Evolutionary conservation across 2,888 invertebrate species (phyloP), one percentile per base, ranked within the genome.

Genomic region (Perdita meconis): DNA sequence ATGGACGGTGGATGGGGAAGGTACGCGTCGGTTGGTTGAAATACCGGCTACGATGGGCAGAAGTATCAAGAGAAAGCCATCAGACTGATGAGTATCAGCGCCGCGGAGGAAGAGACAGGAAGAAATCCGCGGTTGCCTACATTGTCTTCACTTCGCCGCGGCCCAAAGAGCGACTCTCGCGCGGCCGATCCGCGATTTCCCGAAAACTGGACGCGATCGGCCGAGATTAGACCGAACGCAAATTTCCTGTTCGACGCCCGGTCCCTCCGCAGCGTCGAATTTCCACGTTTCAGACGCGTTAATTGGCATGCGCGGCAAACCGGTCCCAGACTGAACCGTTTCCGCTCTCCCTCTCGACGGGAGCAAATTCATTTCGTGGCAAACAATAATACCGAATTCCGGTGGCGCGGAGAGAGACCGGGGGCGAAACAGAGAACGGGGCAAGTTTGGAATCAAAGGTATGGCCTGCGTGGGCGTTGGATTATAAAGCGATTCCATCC

Each of bases 331-430:
- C n/a, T 22, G 64, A 53, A 34, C 64, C 64, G 53, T 42, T 42
- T 42, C 50, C 63, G 63, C 30, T 64, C 42, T 50, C 44, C 50
- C 47, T 55, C 47, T 59, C 53, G 40, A 8, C 38, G 56, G 6
- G 36, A 24, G 26, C 26, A 77, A 77, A 68, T 74, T 74, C 59
- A 68, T 77, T 74, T 74, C 74, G 74, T 10, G 64, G 53, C 47
- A 16, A 59, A 68, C 59, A 47, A 59, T 77, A 83, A 85, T 72
- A 77, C 81, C 69, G 77, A 80, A 84, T 85, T 81, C 81, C 81
- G n/a, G 6, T n/a, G n/a, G n/a, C n/a, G n/a, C n/a, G 30, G 30
- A 6, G 30, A 2, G 30, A 2, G 30, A 6, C 30, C 6, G 30
- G 6, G 30, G 30, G 30, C 2, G 30, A 36, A 13, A 13, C 1